Conservation (phyloP, 2,113 vertebrate species). For the Caloenas nicobarica region DNA sequence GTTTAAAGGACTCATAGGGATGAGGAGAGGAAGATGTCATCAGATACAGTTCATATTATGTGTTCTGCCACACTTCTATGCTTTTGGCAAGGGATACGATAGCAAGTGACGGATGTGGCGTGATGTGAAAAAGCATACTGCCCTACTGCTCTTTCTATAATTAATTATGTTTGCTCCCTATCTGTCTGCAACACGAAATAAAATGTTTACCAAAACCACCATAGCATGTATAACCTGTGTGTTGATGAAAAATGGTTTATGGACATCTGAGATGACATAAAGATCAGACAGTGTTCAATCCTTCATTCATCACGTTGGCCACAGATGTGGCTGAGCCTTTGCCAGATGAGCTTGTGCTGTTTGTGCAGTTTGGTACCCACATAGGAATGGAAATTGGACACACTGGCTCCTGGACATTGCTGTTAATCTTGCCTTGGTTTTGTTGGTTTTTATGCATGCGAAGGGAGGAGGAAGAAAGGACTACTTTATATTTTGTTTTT, state of each 20-base stretch:
- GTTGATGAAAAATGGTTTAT: neutral
- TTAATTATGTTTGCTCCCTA: neutral
- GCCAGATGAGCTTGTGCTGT: neutral
- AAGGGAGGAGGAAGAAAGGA: neutral
- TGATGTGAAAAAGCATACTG: neutral
- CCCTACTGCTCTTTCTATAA: neutral
- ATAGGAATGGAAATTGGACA: neutral
- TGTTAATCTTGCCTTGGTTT: neutral
- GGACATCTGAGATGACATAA: neutral
- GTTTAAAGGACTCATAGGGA: neutral
- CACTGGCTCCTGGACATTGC: rapidly evolving
- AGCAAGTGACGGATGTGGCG: neutral
- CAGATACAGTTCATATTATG: neutral
- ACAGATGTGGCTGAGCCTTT: neutral
- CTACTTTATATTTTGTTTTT: neutral
- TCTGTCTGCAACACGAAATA: neutral
- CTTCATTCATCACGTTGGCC: neutral
- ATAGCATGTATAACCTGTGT: neutral
- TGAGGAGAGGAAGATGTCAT: neutral
- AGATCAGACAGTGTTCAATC: neutral
- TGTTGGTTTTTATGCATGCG: neutral
- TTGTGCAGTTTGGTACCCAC: neutral
- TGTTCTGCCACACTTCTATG: neutral
- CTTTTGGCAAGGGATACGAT: neutral
- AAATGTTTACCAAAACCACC: neutral